Base-by-base conservation (phyloP, 2,113 vertebrate genomes). In the Dascyllus trimaculatus region DNA sequence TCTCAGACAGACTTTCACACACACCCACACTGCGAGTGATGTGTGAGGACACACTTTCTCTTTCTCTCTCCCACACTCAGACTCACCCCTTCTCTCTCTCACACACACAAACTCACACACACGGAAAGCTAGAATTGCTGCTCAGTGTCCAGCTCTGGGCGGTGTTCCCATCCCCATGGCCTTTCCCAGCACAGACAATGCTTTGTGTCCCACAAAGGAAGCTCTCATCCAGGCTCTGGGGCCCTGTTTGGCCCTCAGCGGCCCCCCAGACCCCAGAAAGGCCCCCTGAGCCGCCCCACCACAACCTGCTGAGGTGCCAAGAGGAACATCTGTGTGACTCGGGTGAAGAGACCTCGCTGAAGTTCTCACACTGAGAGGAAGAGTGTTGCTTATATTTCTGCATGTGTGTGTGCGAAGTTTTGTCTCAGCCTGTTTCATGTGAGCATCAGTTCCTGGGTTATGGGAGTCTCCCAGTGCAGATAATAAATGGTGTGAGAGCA, bases 291-390 rank as follows among this genome's bases (percentile, higher is more conserved):
- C 78, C 75, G 2, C 82, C 81, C 85, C 82, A 61, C 45, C 81
- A 59, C 77, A 92, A 93, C 92, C 91, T 91, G 80, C 85, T 61
- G 78, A 94, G 90, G 92, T 94, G 95, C 95, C 94, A 94, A 95
- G 90, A 93, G 90, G 93, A 94, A 95, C 95, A 95, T 95, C 94
- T 95, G 95, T 92, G 90, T 87, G 88, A 89, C 83, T 90, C 63
- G 52, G 80, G 40, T 76, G 85, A 75, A 70, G 85, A 89, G 88
- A 86, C 81, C 77, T 82, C 11, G 69, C 58, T 14, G 77, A 83
- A 81, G 74, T 93, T 93, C 90, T 89, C 90, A 92, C 91, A 92
- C 79, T 78, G 63, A 70, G 70, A 65, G 61, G 61, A 71, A 65
- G 78, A 85, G 60, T 66, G 52, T 45, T 85, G 53, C 85, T 85